These are phyloP conservation scores for Daubentonia madagascariensis DNA, from an alignment of 2,113 vertebrate genomes.

Conservation along the genomic window DNA sequence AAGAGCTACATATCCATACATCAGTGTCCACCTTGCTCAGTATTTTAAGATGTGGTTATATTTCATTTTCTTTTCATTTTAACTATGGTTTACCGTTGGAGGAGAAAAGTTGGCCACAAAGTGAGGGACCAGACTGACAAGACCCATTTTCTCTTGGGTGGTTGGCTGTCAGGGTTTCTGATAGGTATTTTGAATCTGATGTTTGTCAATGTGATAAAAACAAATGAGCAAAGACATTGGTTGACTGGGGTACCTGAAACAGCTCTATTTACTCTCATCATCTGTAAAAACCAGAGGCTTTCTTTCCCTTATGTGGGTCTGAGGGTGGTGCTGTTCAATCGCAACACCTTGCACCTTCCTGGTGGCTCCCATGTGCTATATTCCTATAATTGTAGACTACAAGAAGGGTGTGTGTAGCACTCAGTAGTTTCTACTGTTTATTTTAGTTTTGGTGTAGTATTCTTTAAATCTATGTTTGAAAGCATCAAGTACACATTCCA, in stretches of 20 bases:
- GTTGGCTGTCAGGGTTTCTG: neutral
- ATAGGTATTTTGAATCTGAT: neutral
- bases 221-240: neutral
- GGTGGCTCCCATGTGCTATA: too few species aligned
- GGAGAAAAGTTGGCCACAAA: neutral
- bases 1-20: neutral
- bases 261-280: neutral
- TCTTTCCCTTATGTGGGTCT: neutral
- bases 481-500: neutral
- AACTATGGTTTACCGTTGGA: neutral
- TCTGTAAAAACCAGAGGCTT: neutral
- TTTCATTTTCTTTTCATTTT: neutral
- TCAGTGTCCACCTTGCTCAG: too few species aligned
- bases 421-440: neutral
- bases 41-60: neutral
- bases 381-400: rapidly evolving
- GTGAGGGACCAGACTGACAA: neutral
- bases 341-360: neutral
- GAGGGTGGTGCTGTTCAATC: neutral
- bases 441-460: neutral
- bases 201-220: neutral
- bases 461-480: neutral
- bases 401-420: rapidly evolving
- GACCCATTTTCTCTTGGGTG: neutral
- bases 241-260: neutral